phyloP scores from a whole-genome alignment of 2,113 vertebrate genomes.

The Anhinga rufa region DNA sequence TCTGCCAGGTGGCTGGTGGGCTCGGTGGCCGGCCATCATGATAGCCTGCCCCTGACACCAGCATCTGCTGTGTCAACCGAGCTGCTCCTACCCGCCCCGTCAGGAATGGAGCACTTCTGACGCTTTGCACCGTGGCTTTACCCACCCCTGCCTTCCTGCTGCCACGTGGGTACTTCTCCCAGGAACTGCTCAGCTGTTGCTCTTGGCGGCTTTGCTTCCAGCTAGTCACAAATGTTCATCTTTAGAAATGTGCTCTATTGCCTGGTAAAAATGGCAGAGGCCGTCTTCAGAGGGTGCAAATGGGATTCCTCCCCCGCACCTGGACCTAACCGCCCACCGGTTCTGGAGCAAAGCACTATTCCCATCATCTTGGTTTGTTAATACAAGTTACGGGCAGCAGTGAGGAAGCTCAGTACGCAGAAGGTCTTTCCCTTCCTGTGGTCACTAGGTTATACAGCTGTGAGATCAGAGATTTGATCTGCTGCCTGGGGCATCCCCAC shows the following conservation, averaged over 20 bases:
- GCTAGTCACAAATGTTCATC: not conserved
- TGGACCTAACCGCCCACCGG: accelerated
- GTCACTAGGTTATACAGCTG: not conserved
- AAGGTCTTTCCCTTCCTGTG: not conserved
- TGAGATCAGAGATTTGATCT: not conserved
- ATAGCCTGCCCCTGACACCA: not conserved
- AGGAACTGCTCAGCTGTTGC: not conserved
- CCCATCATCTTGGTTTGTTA: not conserved
- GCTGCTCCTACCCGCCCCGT: not conserved
- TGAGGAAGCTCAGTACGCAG: not conserved
- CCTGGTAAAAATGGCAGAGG: not conserved
- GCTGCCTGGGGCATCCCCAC: not conserved
- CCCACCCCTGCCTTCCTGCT: not conserved
- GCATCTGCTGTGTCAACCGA: not conserved
- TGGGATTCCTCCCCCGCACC: not conserved
- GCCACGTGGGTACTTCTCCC: not conserved
- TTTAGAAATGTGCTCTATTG: not conserved
- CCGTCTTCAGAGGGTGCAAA: not conserved
- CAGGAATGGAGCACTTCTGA: not conserved
- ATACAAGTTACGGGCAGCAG: not conserved
- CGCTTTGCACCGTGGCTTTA: not conserved
- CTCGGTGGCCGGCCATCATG: not conserved
- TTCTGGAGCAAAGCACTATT: not conserved
- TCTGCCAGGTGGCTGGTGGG: not conserved
- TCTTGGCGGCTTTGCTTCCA: not conserved